Base-by-base conservation (phyloP, 2,113 vertebrate species). In the Ramphastos sulfuratus region DNA sequence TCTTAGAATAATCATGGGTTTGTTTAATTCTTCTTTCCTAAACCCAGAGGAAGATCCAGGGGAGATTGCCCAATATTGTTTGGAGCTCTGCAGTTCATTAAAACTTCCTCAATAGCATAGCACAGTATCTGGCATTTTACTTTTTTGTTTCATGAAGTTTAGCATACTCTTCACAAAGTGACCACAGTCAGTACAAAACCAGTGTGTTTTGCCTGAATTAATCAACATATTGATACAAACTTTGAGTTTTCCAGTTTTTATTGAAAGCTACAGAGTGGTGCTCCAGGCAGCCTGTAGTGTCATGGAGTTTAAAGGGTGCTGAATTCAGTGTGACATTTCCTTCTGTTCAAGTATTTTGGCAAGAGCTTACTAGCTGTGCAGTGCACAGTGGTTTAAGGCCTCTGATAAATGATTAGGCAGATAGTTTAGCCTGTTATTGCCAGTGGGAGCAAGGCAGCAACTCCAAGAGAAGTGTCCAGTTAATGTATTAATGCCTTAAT, bases 401-500 rank as follows among this genome's bases (percentile, higher is more conserved):
- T 90, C 91, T 95, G 92, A 96, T 96, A 96, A 92, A 93, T 95
- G 76, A 92, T 96, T 96, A 90, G 88, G 90, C 89, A 84, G 94
- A 89, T 95, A 97, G 91, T 97, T 96, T 89, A 95, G 92, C 84
- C 67, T 92, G 12, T 94, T 93, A 46, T 88, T 97, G 93, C 89
- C 89, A 92, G 78, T 93, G 61, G 83, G 85, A 96, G 67, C 82
- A 93, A 96, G 59, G 74, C 94, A 95, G 66, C 6, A 50, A 89
- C 90, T 94, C 89, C 70, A 85, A 90, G 83, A 89, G 92, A 94
- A 93, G 58, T 85, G 85, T 97, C 87, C 92, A 96, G 93, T 81
- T 93, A 91, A 90, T 93, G 79, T 91, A 93, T 96, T 96, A 96
- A 95, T 89, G 96, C 92, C 93, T 95, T 93, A 94, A 95, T 95